Conservation (phyloP, 2,113 vertebrate genomes). For the Beaufortia kweichowensis region DNA sequence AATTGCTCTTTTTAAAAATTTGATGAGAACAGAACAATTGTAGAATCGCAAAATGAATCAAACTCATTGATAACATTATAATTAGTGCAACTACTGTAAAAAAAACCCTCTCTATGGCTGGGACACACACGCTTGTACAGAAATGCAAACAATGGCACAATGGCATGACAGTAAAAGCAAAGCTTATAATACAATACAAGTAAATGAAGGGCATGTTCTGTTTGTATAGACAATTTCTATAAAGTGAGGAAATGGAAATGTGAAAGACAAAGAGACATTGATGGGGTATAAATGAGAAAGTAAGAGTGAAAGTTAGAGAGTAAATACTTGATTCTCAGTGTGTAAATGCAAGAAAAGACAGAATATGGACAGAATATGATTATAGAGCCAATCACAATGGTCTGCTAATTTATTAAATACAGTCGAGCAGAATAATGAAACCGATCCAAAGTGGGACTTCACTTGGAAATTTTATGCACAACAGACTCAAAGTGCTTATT, state of each 20-base stretch:
- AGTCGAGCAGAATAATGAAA: constrained; percentile 2
- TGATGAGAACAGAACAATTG: background rate
- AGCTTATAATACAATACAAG: background rate
- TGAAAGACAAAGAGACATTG: background rate
- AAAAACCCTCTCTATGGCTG: background rate
- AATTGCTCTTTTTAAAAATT: constrained; percentile 59
- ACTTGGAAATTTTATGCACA: constrained; percentile 1
- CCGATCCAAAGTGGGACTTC: background rate
- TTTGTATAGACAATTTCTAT: too few relatives aligned
- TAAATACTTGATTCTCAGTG: too few relatives aligned
- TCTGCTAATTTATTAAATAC: background rate
- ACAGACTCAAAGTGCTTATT: constrained; percentile 14
- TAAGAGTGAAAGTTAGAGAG: background rate
- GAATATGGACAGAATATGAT: background rate
- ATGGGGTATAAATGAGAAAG: background rate
- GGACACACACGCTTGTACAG: background rate
- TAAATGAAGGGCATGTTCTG: too few relatives aligned
- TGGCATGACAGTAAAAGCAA: background rate
- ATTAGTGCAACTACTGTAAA: constrained; percentile 19
- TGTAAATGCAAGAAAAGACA: too few relatives aligned
- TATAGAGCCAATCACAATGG: background rate
- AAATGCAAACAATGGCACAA: background rate
- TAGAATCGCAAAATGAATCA: constrained; percentile 60
- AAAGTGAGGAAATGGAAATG: too few relatives aligned
- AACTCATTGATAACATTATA: constrained; percentile 54